Conservation (phyloP, 2,888 invertebrate genomes). For the Troglohyphantes excavatus region DNA sequence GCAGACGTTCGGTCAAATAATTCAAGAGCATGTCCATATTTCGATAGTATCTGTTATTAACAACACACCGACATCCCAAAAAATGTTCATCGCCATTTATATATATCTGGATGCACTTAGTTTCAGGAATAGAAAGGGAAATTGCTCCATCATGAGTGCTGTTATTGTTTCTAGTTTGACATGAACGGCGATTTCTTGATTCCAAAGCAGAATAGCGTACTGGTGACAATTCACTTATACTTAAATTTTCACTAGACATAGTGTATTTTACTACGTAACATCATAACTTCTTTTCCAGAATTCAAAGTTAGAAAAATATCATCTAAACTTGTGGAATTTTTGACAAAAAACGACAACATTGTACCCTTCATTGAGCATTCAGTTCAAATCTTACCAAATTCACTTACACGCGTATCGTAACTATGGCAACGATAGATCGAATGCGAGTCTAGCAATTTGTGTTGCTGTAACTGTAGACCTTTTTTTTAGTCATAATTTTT, state of each 20-base stretch:
- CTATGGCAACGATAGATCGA: conserved; percentile 18
- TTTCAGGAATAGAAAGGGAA: conserved; percentile 67
- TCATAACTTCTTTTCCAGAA: not conserved
- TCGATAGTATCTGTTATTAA: conserved; percentile 77
- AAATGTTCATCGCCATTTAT: conserved; percentile 79
- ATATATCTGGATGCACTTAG: conserved; percentile 79
- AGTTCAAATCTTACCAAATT: conserved; percentile 17
- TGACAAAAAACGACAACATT: conserved; percentile 47
- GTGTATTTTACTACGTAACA: not conserved
- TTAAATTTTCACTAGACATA: conserved; percentile 36
- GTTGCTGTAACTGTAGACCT: too few relatives aligned
- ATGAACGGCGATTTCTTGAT: conserved; percentile 13
- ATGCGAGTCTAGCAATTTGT: too few relatives aligned
- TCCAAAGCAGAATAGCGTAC: not conserved
- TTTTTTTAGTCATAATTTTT: too few relatives aligned
- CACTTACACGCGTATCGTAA: conserved; percentile 7
- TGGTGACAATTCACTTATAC: not conserved
- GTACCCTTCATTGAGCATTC: conserved; percentile 48
- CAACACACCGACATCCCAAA: conserved; percentile 77
- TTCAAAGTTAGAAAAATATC: too few relatives aligned
- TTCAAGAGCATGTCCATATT: conserved; percentile 79
- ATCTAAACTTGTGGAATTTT: not conserved
- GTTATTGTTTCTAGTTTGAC: not conserved
- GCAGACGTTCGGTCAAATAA: conserved; percentile 79
- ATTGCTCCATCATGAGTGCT: not conserved